Conservation (phyloP, 2,797 vertebrate species). For the Melanotaenia pygmaea region DNA sequence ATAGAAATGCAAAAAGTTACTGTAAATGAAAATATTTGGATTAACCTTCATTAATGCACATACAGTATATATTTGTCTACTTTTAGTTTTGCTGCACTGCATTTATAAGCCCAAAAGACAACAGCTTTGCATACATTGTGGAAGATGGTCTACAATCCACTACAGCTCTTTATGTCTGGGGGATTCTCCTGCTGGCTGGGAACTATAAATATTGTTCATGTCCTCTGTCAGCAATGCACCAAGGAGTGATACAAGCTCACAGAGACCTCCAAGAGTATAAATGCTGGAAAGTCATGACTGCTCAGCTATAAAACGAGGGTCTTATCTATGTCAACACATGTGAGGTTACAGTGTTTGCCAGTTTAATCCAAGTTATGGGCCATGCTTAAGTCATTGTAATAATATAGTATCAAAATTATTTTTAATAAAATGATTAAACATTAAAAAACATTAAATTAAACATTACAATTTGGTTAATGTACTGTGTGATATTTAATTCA, state of each 20-base stretch:
- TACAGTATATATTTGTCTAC: constrained; percentile 17
- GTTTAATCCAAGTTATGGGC: constrained; percentile 11
- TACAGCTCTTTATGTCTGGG: constrained; percentile 61
- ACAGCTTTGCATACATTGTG: constrained; percentile 75
- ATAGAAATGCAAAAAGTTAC: neutral
- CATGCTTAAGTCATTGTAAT: constrained; percentile 2
- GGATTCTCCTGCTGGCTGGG: constrained; percentile 65
- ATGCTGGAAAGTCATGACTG: constrained; percentile 50
- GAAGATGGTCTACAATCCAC: constrained; percentile 44
- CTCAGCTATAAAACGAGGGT: constrained; percentile 49
- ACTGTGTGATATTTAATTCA: neutral
- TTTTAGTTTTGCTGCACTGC: constrained; percentile 29
- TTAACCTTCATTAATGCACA: constrained; percentile 2
- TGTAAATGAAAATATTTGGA: neutral
- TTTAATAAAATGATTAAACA: neutral
- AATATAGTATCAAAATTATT: neutral
- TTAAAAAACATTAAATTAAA: no score
- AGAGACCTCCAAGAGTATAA: constrained; percentile 60
- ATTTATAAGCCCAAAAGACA: constrained; percentile 52
- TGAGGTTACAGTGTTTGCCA: constrained; percentile 40
- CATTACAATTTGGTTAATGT: neutral
- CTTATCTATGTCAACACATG: constrained; percentile 64
- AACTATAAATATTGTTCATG: constrained; percentile 75
- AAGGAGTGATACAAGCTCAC: constrained; percentile 49
- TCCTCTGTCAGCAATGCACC: constrained; percentile 54